Percentiles rank a stretch among this genome's conserved stretches.
phyloP scores from a whole-genome alignment of 2,888 invertebrate species.

The Leptothorax acervorum region DNA sequence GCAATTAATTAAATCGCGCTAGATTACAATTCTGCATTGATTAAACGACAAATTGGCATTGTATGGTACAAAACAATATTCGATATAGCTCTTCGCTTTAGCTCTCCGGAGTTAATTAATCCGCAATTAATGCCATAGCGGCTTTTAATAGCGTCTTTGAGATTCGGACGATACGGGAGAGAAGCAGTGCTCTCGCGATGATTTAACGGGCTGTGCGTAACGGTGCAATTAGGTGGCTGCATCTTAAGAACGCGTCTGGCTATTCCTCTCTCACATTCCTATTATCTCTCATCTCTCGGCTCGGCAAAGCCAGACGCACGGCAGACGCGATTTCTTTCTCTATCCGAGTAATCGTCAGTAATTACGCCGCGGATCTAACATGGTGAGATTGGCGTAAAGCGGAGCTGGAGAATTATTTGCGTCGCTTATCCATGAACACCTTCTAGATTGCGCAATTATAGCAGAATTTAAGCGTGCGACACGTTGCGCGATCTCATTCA shows the following conservation, averaged over 20 bases:
- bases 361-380: constrained; percentile 27
- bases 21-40: constrained; percentile 31
- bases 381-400: constrained; percentile 15
- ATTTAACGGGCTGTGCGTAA: constrained; percentile 67
- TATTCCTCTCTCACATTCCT: constrained; percentile 53
- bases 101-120: constrained; percentile 19
- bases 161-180: constrained; percentile 21
- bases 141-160: constrained; percentile 36
- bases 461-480: constrained; percentile 30
- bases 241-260: constrained; percentile 54
- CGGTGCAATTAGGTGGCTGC: constrained; percentile 63
- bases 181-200: constrained; percentile 42
- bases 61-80: constrained; percentile 19
- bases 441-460: constrained; percentile 17
- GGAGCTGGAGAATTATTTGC: constrained; percentile 30
- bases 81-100: not conserved
- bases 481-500: not conserved
- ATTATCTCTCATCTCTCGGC: constrained; percentile 68
- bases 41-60: constrained; percentile 26
- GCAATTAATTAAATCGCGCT: constrained; percentile 30
- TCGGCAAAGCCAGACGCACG: constrained; percentile 66
- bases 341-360: constrained; percentile 23
- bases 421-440: not conserved
- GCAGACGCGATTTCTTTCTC: constrained; percentile 70
- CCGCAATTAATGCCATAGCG: constrained; percentile 8